phyloP scores from a whole-genome alignment of 2,113 vertebrate species.

The Poicephalus gulielmi region DNA sequence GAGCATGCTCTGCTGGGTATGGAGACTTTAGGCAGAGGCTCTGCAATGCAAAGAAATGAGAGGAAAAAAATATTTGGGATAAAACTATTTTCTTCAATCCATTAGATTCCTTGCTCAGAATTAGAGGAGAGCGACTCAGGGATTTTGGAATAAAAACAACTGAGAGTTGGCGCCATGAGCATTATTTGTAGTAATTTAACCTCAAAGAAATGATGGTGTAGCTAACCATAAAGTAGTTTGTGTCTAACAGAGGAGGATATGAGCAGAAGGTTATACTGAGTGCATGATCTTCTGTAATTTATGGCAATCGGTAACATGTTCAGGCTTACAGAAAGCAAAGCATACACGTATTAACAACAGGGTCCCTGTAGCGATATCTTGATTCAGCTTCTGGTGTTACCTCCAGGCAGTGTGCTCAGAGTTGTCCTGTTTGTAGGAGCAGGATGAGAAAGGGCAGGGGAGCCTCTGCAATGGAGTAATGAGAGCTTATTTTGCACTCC shows the following conservation, averaged over 20 bases:
- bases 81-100: background rate
- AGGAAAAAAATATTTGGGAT: background rate
- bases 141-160: background rate
- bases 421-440: background rate
- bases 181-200: background rate
- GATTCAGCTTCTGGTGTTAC: background rate
- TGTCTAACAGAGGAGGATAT: background rate
- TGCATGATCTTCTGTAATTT: constrained; percentile 16
- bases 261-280: background rate
- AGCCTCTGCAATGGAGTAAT: background rate
- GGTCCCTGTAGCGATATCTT: background rate
- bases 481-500: background rate
- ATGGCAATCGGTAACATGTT: background rate
- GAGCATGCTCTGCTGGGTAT: background rate
- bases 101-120: background rate
- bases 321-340: background rate
- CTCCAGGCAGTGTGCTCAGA: background rate
- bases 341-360: background rate
- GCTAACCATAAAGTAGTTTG: background rate
- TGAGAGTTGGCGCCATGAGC: background rate
- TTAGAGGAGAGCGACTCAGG: background rate
- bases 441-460: background rate
- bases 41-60: background rate
- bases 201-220: background rate
- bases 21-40: background rate